Evolutionary conservation across 2,888 invertebrate genomes (phyloP).

Genomic region (Epirrhoe alternata): DNA sequence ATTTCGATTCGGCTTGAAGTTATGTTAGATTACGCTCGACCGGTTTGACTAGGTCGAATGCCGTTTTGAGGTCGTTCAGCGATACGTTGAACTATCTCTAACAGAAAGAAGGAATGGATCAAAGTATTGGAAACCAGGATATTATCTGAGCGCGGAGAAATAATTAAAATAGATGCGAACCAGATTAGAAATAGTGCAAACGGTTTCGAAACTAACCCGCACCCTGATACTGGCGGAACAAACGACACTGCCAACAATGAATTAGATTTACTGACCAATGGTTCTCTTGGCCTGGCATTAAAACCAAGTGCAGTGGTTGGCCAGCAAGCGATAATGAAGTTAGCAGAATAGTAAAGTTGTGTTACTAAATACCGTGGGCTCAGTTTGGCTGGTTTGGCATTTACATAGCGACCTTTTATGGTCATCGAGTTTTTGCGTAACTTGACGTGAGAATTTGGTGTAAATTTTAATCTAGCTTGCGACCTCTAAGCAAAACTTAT

Average conservation of each 20-base stretch:
- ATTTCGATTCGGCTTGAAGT: conserved; percentile 75
- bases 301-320: conserved; percentile 40
- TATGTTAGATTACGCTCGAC: conserved; percentile 80
- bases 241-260: conserved; percentile 50
- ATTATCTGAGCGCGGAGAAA: conserved; percentile 46
- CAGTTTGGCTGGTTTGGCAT: conserved; percentile 63
- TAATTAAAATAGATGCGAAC: conserved; percentile 75
- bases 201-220: conserved; percentile 65
- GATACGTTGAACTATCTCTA: conserved; percentile 63
- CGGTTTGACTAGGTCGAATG: conserved; percentile 76
- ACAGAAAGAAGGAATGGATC: conserved; percentile 60
- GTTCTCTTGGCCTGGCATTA: conserved; percentile 45
- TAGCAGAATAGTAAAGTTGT: conserved; percentile 33
- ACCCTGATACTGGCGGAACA: conserved; percentile 40
- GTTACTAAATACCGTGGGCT: conserved; percentile 42
- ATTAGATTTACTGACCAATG: conserved; percentile 59
- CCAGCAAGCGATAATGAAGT: conserved; percentile 53
- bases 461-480: conserved; percentile 27
- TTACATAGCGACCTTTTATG: conserved; percentile 63
- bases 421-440: conserved; percentile 64
- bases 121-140: conserved; percentile 59
- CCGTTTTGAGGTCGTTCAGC: conserved; percentile 83
- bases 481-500: conserved; percentile 1
- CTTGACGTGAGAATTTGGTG: conserved; percentile 44
- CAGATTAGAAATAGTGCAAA: conserved; percentile 71